Evolutionary conservation across 30 jellyfish, hydroid and myxozoan genomes (phyloP), one percentile per base, ranked within the genome.

Genomic region (Pelagia noctiluca): DNA sequence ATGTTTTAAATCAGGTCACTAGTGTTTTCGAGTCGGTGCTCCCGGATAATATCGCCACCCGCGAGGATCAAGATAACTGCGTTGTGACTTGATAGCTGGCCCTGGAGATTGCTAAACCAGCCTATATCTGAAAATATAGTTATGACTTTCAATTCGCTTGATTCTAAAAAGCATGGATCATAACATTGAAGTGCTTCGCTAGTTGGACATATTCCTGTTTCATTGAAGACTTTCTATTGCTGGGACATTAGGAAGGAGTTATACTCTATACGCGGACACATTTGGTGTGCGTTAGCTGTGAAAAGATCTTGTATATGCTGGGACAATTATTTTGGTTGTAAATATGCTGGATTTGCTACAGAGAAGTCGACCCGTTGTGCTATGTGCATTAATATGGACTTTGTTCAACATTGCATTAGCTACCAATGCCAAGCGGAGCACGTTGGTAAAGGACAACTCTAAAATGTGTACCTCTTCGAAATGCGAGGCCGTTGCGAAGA

Each of bases 401-500:
- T 63, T 65, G 35, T 63, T 79, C 0, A 62, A 18, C 46, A 0
- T 79, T 35, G 8, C 64, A 11, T 79, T 65, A n/a, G 18, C 36
- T 2, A 74, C 24, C 21, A 57, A 79, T 30, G 89, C 82, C 2
- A 79, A 70, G 47, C 33, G 89, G 64, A 79, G 89, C 74, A 79
- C 89, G 13, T 42, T 79, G 30, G 82, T 46, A 38, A 79, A 79
- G 30, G 82, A 63, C 71, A 87, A 87, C 37, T 21, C 31, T 10
- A 71, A 71, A 49, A 77, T 79, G n/a, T 90, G 97, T 72, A 22
- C 76, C 25, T 32, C 48, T 1, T 33, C 71, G n/a, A 61, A 76
- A 70, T 91, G 98, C 49, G 77, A 34, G 23, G 46, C 22, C 53
- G 82, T 84, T 10, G 96, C 98, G 21, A 78, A 86, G 83, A 64